Evolutionary conservation across 2,113 vertebrate species (phyloP), one percentile per base, ranked within the genome.

Genomic region (Corythoichthys intestinalis): DNA sequence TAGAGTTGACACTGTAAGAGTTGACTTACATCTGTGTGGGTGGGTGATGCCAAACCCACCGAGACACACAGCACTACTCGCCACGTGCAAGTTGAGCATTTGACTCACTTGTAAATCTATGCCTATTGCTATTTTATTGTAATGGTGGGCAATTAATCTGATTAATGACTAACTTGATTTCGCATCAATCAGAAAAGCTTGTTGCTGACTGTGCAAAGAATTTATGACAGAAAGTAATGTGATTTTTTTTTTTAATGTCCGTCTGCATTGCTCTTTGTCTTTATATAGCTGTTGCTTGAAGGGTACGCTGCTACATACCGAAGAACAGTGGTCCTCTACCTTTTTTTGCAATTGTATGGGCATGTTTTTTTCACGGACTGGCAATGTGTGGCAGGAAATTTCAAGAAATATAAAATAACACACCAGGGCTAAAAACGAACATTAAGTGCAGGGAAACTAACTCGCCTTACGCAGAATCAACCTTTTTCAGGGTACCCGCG

Each of bases 11-110:
- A n/a, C n/a, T n/a, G n/a, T 85, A 83, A 72, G 73, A 69, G 72
- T 70, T 74, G 77, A 66, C 87, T 91, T 91, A 88, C 74, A 90
- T 91, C 90, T 87, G 69, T 62, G 78, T 88, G 84, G 87, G 90
- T 87, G 90, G 89, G 80, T 81, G 63, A 76, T 73, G 78, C 78
- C 70, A 74, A 83, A 81, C 79, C 78, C 56, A 65, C 77, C 71
- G 17, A 1, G 20, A 56, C 82, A 72, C 72, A 72, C 74, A 70
- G 73, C 61, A 59, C 80, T 66, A 76, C 78, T 74, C 73, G 71
- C 12, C 37, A 11, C 0, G 14, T 75, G 52, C 38, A 60, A 34
- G 70, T 81, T 78, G 73, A 62, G 37, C 68, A 38, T 50, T 66
- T 86, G 79, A 79, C 66, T 82, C 76, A 82, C 41, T 76, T 79